phyloP scores from a whole-genome alignment of 2,888 invertebrate genomes.

The Muschampia plurimacula region DNA sequence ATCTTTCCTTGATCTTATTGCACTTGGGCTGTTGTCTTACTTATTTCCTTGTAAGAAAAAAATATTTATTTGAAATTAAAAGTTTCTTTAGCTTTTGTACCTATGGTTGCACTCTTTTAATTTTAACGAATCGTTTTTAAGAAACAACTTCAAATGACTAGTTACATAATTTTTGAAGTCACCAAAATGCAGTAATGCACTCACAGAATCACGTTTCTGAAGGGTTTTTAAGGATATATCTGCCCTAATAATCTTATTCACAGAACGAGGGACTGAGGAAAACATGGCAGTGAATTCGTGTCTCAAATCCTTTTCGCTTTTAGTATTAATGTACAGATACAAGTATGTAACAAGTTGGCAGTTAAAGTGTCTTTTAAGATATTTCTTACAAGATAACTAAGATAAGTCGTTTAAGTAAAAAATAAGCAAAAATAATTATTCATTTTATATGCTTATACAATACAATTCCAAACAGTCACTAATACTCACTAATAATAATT shows the following conservation, averaged over 20 bases:
- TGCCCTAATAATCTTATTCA: background rate
- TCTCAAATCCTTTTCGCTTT: conserved; percentile 12
- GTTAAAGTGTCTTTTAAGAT: background rate
- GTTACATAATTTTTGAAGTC: background rate
- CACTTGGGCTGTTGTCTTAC: too few relatives aligned
- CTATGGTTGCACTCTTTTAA: too few relatives aligned
- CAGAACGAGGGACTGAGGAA: background rate
- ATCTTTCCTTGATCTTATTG: too few relatives aligned
- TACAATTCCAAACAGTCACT: background rate
- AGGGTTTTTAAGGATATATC: background rate
- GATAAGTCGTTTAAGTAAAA: too few relatives aligned
- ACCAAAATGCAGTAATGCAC: background rate
- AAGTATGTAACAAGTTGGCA: background rate
- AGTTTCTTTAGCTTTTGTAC: too few relatives aligned
- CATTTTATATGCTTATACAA: background rate
- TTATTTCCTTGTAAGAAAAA: too few relatives aligned
- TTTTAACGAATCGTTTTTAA: background rate
- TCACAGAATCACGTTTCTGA: background rate
- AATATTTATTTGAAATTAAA: too few relatives aligned
- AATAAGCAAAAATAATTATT: background rate
- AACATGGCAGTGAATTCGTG: conserved; percentile 2
- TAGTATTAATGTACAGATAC: conserved; percentile 1
- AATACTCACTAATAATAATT: background rate
- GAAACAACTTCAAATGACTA: background rate
- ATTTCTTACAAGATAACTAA: background rate